Conservation (phyloP, 1,140 invertebrate species). For the Popillia japonica region DNA sequence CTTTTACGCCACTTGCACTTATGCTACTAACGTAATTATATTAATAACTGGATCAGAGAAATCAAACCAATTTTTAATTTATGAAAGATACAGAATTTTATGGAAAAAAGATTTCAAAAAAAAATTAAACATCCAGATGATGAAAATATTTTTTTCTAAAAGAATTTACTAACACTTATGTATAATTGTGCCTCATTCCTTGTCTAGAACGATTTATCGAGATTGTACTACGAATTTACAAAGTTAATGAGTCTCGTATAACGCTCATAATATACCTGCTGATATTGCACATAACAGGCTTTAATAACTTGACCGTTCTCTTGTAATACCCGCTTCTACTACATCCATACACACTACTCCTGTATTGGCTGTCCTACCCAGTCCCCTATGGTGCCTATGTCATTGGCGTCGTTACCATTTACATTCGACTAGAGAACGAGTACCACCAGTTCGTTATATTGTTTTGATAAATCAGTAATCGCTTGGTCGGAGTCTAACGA, state of each 20-base stretch:
- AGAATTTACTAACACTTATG: background rate
- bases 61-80: too few relatives aligned
- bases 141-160: too few relatives aligned
- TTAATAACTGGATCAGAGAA: too few relatives aligned
- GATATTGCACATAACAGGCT: constrained; percentile 1
- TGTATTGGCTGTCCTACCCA: background rate
- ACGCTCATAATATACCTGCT: background rate
- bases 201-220: background rate
- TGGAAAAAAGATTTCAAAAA: too few relatives aligned
- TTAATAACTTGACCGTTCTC: constrained; percentile 2
- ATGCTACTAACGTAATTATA: too few relatives aligned
- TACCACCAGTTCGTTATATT: background rate
- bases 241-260: background rate
- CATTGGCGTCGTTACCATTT: constrained; percentile 14
- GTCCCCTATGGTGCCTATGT: background rate
- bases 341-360: background rate
- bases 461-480: constrained; percentile 16
- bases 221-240: background rate
- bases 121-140: too few relatives aligned
- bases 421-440: background rate
- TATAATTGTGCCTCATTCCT: background rate
- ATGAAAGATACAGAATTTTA: too few relatives aligned
- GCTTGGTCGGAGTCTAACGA: constrained; percentile 7
- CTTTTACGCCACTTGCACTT: too few relatives aligned
- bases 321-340: background rate